A percentile compares a stretch with the other conserved stretches of the same genome.
These are phyloP conservation scores for Coenonympha glycerion DNA, from an alignment of 2,888 invertebrate species.

Conservation along the genomic window DNA sequence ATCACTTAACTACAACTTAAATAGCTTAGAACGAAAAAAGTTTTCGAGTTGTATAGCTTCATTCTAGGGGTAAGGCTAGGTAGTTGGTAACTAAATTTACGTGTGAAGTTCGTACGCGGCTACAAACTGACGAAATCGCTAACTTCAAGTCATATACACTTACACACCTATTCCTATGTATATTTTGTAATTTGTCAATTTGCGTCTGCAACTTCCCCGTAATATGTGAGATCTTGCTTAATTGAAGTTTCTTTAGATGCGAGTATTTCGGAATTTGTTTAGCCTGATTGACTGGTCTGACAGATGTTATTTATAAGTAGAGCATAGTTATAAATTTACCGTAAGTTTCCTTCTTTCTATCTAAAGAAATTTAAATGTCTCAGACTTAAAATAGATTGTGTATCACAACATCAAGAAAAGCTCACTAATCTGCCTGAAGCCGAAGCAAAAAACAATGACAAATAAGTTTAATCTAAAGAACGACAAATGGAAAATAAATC, in stretches of 20 bases:
- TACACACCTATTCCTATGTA: background rate
- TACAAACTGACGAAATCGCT: slow-evolving; percentile 9
- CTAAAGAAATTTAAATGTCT: background rate
- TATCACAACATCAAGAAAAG: slow-evolving; percentile 1
- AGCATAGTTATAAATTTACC: too few species aligned
- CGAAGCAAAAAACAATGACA: slow-evolving; percentile 4
- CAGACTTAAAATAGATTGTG: background rate
- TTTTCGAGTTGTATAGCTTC: too few species aligned
- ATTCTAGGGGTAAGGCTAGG: too few species aligned
- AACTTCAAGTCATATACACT: slow-evolving; percentile 1
- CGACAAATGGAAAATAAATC: slow-evolving; percentile 13
- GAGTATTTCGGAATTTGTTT: background rate
- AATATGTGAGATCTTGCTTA: background rate
- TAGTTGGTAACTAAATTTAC: slow-evolving; percentile 25
- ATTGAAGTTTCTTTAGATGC: background rate
- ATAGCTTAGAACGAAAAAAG: too few species aligned
- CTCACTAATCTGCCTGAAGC: background rate
- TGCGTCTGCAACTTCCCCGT: background rate
- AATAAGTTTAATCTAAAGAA: slow-evolving; percentile 9
- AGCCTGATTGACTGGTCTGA: too few species aligned
- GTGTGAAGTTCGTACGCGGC: slow-evolving; percentile 16
- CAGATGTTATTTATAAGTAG: background rate
- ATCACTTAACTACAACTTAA: too few species aligned
- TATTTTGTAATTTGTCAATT: slow-evolving; percentile 7
- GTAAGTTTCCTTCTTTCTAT: too few species aligned